These are phyloP conservation scores for Drosophila bocki DNA, from an alignment of 1,140 invertebrate species.

Conservation along the genomic window DNA sequence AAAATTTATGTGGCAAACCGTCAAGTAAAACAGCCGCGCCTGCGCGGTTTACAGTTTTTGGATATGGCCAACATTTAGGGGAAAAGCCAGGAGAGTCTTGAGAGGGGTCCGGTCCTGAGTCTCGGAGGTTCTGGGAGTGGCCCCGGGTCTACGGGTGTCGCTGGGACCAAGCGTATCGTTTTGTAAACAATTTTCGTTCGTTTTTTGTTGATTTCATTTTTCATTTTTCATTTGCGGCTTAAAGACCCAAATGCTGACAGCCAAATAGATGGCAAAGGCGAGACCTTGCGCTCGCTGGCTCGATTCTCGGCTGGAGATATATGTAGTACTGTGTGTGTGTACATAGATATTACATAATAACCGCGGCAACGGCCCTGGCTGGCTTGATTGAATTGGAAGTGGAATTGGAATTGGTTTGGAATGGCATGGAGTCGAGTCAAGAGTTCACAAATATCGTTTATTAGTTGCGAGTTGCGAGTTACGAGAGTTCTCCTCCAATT, in stretches of 20 bases:
- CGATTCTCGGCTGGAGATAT: constrained; percentile 47
- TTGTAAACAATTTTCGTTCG: constrained; percentile 57
- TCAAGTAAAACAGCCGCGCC: constrained; percentile 64
- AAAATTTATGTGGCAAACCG: constrained; percentile 75
- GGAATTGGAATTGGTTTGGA: constrained; percentile 35
- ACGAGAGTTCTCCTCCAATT: constrained; percentile 25
- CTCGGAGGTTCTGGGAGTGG: constrained; percentile 61
- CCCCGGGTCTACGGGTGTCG: constrained; percentile 37
- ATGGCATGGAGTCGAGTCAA: constrained; percentile 38
- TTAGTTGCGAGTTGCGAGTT: constrained; percentile 20
- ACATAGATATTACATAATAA: constrained; percentile 69
- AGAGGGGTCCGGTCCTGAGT: too few species aligned
- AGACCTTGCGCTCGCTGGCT: constrained; percentile 66
- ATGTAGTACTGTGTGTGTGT: not conserved
- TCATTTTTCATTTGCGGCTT: constrained; percentile 53
- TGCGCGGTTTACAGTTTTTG: constrained; percentile 41
- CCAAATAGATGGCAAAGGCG: constrained; percentile 60
- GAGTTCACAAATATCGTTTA: constrained; percentile 52
- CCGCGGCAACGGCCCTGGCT: constrained; percentile 51
- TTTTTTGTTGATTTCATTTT: constrained; percentile 39
- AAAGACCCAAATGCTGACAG: constrained; percentile 68
- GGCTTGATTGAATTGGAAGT: constrained; percentile 72
- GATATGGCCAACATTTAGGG: constrained; percentile 2
- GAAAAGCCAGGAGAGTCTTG: constrained; percentile 1
- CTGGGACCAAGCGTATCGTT: constrained; percentile 62